Conservation (phyloP, 2,888 invertebrate genomes). For the Lasioglossum zephyrum region DNA sequence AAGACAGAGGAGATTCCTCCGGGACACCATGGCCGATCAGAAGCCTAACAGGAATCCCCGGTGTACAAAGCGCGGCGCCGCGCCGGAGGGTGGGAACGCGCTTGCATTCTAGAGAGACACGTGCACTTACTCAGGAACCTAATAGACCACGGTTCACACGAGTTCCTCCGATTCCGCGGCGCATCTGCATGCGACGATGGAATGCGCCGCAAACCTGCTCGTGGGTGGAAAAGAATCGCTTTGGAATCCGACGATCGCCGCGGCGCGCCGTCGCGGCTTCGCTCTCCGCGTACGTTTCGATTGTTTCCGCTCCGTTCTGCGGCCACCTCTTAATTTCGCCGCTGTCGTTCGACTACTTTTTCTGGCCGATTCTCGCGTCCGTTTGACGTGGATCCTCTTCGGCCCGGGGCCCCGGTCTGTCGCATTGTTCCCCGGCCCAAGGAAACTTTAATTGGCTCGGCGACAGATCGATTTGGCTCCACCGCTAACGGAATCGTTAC, state of each 20-base stretch:
- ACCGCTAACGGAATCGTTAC: conserved; percentile 58
- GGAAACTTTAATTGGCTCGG: conserved; percentile 63
- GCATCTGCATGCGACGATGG: conserved; percentile 23
- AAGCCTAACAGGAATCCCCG: conserved; percentile 3
- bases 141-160: conserved; percentile 14
- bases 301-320: conserved; percentile 8
- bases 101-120: conserved; percentile 14
- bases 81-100: background rate
- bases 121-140: conserved; percentile 5
- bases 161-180: conserved; percentile 5
- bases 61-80: background rate
- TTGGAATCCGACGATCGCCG: conserved; percentile 58
- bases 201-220: conserved; percentile 16
- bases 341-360: conserved; percentile 37
- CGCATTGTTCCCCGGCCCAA: conserved; percentile 47
- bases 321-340: conserved; percentile 55
- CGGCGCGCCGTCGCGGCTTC: conserved; percentile 22
- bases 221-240: conserved; percentile 54
- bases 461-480: conserved; percentile 52
- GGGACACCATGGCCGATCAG: background rate
- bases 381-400: conserved; percentile 20
- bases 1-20: background rate
- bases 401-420: conserved; percentile 26
- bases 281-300: conserved; percentile 13
- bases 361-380: conserved; percentile 34